A percentile compares a stretch with the other conserved stretches of the same genome.
phyloP scores from a whole-genome alignment of 2,888 invertebrate species.

The Sinohyriopsis cumingii region DNA sequence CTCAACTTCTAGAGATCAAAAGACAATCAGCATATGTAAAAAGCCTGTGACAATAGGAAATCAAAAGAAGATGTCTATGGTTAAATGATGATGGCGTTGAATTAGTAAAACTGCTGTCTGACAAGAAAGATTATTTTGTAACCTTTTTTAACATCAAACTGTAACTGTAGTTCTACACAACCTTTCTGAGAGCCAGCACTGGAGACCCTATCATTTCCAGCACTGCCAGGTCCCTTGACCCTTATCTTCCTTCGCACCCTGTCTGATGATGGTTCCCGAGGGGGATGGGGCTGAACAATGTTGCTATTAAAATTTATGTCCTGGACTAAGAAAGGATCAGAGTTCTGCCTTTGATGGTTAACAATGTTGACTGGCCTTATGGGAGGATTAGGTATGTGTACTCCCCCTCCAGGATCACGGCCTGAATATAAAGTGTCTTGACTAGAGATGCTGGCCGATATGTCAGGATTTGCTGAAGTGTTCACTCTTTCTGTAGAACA shows the following conservation, averaged over 20 bases:
- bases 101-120: background rate
- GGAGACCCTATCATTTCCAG: conserved; percentile 44
- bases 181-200: conserved; percentile 50
- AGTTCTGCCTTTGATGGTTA: conserved; percentile 44
- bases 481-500: conserved; percentile 27
- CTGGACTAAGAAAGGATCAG: conserved; percentile 43
- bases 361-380: background rate
- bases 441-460: conserved; percentile 40
- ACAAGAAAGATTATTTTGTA: background rate
- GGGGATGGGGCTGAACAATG: conserved; percentile 68
- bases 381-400: conserved; percentile 28
- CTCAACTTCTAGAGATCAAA: too few relatives aligned
- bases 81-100: too few relatives aligned
- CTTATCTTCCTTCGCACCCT: conserved; percentile 53
- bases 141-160: background rate
- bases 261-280: conserved; percentile 65
- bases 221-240: conserved; percentile 58
- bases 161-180: conserved; percentile 6
- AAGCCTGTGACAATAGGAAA: too few relatives aligned
- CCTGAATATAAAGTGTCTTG: conserved; percentile 37
- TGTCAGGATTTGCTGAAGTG: conserved; percentile 26
- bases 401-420: conserved; percentile 32
- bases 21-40: too few relatives aligned
- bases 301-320: conserved; percentile 32
- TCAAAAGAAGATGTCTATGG: too few relatives aligned